A percentile compares a stretch with the other conserved stretches of the same genome.
These are phyloP conservation scores for Hydrolagus affinis DNA, from an alignment of 2,113 vertebrate genomes.

Conservation along the genomic window DNA sequence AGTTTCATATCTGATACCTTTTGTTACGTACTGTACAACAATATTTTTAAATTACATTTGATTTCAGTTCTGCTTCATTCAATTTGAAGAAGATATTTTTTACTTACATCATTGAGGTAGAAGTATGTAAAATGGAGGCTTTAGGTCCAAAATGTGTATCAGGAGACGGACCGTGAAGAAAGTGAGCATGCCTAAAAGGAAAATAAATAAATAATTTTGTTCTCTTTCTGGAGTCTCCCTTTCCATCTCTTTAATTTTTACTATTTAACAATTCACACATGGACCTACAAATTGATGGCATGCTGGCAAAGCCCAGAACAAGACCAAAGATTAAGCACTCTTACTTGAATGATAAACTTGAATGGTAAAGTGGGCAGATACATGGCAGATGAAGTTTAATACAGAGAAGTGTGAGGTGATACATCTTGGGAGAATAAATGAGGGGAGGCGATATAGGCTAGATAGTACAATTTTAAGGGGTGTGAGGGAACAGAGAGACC, in stretches of 20 bases:
- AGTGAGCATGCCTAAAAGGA: constrained; percentile 57
- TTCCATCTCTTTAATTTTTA: background rate
- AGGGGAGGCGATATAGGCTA: no score
- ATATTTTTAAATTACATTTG: background rate
- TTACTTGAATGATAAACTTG: no score
- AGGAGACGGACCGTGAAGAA: constrained; percentile 67
- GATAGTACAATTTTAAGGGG: no score
- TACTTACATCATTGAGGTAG: constrained; percentile 65
- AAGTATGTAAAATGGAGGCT: constrained; percentile 68
- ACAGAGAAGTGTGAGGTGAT: no score
- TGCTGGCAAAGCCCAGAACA: background rate
- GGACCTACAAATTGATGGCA: no score
- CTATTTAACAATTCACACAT: background rate
- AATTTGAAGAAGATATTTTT: background rate
- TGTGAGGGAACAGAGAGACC: no score
- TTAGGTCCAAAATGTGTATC: constrained; percentile 71
- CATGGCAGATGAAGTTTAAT: no score
- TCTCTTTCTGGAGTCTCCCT: background rate
- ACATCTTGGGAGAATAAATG: no score
- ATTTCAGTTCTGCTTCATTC: background rate
- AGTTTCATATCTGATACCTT: no score
- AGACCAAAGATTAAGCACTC: background rate
- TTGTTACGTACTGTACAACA: no score
- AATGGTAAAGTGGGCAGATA: no score
- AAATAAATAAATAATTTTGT: background rate